Evolutionary conservation across 1,140 invertebrate species (phyloP), one percentile per base, ranked within the genome.

Genomic region (Uloborus diversus): DNA sequence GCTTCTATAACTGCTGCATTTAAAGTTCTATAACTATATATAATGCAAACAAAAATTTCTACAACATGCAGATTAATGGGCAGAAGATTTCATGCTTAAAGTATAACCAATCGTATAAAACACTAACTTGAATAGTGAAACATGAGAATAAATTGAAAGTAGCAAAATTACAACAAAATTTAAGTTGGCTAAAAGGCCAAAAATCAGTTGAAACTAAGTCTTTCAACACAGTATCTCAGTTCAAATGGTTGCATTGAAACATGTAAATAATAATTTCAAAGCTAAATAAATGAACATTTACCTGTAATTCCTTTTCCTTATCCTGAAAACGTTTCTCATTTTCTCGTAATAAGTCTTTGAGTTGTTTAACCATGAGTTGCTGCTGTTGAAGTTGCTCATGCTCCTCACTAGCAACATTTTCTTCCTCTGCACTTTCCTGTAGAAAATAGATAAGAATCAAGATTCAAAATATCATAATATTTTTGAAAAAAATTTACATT

Each of bases 321-420:
- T 79, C 82, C 49, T 84, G 75, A 9, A 86, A 71, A 20, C 82
- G 66, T n/a, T 84, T 83, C 61, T 87, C 87, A 61, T 85, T 84
- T 57, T 87, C 85, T 69, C 86, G 82, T 47, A 88, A 83, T 83
- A 88, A 83, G 30, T 73, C 81, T 81, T 87, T 87, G 37, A 88
- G 84, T 81, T 87, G 86, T 14, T 86, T 82, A 66, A 88, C 85
- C 65, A 87, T 80, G 28, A 83, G 81, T 76, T 86, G 84, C 82
- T 87, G 86, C 78, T 87, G 84, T 51, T 87, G 84, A 69, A 85
- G 73, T 79, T 86, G 84, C 35, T 86, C 85, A 70, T 59, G 56
- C 35, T 65, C 35, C n/a, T 59, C 35, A 59, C n/a, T 42, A n/a
- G 3, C 30, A 27, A 53, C 33, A 14, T 17, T 17, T 33, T 33